These are phyloP conservation scores for Rhopalosiphum maidis DNA, from an alignment of 1,140 invertebrate species.

Conservation along the genomic window DNA sequence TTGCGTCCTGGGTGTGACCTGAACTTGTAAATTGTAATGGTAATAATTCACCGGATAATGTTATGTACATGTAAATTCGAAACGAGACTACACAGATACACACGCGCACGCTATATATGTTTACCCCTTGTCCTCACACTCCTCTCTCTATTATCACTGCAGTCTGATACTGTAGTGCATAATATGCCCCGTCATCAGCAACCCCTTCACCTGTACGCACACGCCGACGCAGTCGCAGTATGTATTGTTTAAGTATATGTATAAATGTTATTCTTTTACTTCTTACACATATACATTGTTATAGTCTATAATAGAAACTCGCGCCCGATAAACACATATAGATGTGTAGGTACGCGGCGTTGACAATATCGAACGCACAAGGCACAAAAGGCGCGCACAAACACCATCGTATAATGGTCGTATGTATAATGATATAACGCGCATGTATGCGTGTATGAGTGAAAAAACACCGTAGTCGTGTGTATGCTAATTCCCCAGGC, in stretches of 20 bases:
- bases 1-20: constrained; percentile 49
- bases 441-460: background rate
- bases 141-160: background rate
- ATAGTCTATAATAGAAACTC: background rate
- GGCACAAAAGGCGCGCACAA: background rate
- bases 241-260: background rate
- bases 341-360: background rate
- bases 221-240: background rate
- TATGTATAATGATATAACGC: constrained; percentile 27
- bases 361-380: background rate
- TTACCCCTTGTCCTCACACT: background rate
- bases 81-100: constrained; percentile 10
- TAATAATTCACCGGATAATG: constrained; percentile 52
- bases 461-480: constrained; percentile 19
- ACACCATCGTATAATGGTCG: background rate
- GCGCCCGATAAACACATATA: background rate
- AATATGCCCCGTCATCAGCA: constrained; percentile 13
- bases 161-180: background rate
- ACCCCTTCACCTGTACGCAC: background rate
- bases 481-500: constrained; percentile 50
- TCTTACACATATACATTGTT: background rate
- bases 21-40: constrained; percentile 52
- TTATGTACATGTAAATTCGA: constrained; percentile 42
- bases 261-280: constrained; percentile 6
- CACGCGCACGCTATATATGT: background rate